Conservation (phyloP, 2,888 invertebrate genomes). For the Desoria tigrina region DNA sequence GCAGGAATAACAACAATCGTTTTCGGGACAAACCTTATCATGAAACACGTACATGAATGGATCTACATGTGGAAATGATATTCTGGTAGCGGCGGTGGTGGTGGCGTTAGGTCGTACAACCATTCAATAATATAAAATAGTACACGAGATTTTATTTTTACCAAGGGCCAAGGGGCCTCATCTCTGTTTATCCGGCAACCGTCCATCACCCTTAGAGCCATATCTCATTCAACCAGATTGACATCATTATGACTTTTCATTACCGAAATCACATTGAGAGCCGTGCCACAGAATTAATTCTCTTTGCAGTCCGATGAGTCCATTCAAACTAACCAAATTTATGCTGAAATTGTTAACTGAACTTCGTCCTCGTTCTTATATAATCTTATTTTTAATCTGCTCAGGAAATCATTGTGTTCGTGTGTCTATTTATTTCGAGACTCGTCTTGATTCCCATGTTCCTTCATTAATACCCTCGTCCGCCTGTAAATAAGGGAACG, state of each 20-base stretch:
- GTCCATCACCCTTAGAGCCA: constrained; percentile 7
- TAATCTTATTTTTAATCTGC: constrained; percentile 6
- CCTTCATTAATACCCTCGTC: too few species aligned
- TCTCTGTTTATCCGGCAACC: constrained; percentile 9
- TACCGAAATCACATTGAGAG: constrained; percentile 46
- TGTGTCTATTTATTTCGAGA: too few species aligned
- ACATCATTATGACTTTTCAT: constrained; percentile 51
- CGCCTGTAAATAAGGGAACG: too few species aligned
- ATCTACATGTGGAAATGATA: too few species aligned
- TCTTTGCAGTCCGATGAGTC: constrained; percentile 37
- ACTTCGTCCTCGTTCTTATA: constrained; percentile 22
- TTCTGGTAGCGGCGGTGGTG: background rate
- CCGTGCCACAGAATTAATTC: constrained; percentile 50
- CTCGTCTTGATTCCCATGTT: too few species aligned
- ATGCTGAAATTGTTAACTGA: constrained; percentile 20
- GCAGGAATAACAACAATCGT: background rate
- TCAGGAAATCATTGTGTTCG: background rate
- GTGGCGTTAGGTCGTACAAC: background rate
- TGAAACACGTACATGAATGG: too few species aligned
- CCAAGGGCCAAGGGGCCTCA: background rate
- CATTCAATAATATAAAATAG: background rate
- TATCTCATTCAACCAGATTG: constrained; percentile 45
- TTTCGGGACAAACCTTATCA: too few species aligned
- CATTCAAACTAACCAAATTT: constrained; percentile 29
- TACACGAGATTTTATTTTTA: background rate